Evolutionary conservation across 2,113 vertebrate genomes (phyloP).

Genomic region (Scortum barcoo): DNA sequence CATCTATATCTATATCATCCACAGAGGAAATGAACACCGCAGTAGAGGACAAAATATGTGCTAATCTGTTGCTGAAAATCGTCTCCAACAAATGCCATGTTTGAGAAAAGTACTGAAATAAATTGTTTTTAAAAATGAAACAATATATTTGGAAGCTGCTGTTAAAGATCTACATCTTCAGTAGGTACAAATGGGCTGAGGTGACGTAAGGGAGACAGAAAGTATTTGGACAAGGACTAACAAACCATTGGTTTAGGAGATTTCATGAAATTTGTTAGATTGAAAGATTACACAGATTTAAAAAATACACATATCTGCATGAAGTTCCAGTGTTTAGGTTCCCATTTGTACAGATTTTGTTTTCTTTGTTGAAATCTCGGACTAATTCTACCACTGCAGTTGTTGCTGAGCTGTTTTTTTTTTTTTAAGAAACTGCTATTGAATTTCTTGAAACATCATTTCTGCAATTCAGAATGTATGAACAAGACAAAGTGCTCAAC

Average conservation of each 20-base stretch:
- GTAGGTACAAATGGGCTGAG: not conserved
- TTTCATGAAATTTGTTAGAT: not conserved
- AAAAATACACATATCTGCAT: too few relatives aligned
- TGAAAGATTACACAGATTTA: not conserved
- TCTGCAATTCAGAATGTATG: not conserved
- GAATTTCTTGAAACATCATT: constrained; percentile 1
- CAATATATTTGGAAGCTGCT: too few relatives aligned
- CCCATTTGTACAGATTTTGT: not conserved
- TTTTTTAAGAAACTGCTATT: not conserved
- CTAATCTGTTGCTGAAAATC: not conserved
- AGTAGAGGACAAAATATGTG: not conserved
- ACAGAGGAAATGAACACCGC: not conserved
- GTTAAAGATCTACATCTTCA: not conserved
- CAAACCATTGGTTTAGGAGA: not conserved
- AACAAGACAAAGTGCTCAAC: not conserved
- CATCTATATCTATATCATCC: too few relatives aligned
- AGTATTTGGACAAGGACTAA: not conserved
- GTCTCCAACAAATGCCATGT: not conserved
- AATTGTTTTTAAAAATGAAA: too few relatives aligned
- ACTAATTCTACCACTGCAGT: not conserved
- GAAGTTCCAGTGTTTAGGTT: too few relatives aligned
- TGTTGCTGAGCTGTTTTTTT: too few relatives aligned
- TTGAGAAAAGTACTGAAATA: too few relatives aligned
- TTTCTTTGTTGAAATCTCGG: not conserved
- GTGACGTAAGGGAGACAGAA: not conserved